phyloP scores from a whole-genome alignment of 2,113 vertebrate species.

The Pagrus major region DNA sequence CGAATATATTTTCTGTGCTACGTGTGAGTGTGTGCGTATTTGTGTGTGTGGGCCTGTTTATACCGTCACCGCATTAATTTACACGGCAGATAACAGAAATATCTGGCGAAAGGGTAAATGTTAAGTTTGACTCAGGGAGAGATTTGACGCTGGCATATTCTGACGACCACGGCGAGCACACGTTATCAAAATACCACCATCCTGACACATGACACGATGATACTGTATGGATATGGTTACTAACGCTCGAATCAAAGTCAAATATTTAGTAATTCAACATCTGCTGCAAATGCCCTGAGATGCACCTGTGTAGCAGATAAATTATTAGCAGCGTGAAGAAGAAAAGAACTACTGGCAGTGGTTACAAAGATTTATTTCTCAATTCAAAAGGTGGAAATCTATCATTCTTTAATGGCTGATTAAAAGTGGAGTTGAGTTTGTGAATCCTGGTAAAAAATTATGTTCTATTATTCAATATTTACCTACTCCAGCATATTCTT shows the following conservation, averaged over 20 bases:
- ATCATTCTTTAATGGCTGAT: background rate
- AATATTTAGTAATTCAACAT: slow-evolving; percentile 12
- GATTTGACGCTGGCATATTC: slow-evolving; percentile 27
- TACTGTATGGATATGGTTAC: background rate
- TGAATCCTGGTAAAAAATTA: background rate
- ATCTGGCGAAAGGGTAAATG: slow-evolving; percentile 30
- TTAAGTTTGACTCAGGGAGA: slow-evolving; percentile 34
- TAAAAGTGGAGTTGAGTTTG: background rate
- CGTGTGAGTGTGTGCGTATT: background rate
- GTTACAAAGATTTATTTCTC: background rate
- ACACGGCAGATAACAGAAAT: slow-evolving; percentile 26
- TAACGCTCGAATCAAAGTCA: background rate
- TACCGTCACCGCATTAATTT: slow-evolving; percentile 11
- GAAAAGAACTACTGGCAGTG: background rate
- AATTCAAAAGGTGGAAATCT: background rate
- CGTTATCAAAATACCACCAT: slow-evolving; percentile 45
- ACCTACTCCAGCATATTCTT: background rate
- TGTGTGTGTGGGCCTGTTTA: slow-evolving; percentile 4
- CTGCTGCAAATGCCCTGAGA: background rate
- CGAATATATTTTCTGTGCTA: background rate
- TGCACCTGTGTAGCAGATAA: background rate
- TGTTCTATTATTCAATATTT: background rate
- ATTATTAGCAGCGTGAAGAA: background rate
- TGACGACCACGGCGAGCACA: slow-evolving; percentile 8
- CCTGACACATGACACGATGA: slow-evolving; percentile 29